Base-by-base conservation (phyloP, 1,140 invertebrate species). In the Drosophila fuyamai region DNA sequence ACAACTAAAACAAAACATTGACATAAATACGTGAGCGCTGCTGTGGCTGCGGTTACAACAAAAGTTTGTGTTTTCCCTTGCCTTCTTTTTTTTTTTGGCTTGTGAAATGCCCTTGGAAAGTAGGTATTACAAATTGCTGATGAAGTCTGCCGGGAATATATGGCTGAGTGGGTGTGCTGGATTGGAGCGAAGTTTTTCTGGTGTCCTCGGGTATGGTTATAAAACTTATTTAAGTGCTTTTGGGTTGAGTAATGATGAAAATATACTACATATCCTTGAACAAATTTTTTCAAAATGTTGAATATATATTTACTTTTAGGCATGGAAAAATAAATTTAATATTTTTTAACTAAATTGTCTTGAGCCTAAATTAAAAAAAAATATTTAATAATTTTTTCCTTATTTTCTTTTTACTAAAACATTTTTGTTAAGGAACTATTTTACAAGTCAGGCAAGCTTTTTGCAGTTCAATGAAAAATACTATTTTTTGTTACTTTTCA, bases 1-100 rank as follows among this genome's bases (percentile, higher is more conserved):
- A 62, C 70, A 83, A 84, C 68, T 67, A 85, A 82, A 85, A 88
- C 75, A 85, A 86, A 86, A 82, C 82, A 86, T 86, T 86, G 83
- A 83, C 83, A 86, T 88, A 86, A 88, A 88, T 88, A 88, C 66
- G 76, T 76, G 71, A 66, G 57, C 61, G 74, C 72, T 77, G 73
- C 71, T 75, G 55, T 57, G 59, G 74, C 62, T 83, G 76, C 62
- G 70, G 62, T 72, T 83, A 62, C 66, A 67, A 77, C 66, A 63
- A 82, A 88, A 85, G 67, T 88, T 84, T 85, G 50, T 44, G 29
- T 75, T 75, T 47, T 43, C 43, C n/a, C n/a, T 14, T 36, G 38
- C 10, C 32, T 32, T 32, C 7, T 32, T 32, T 38, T 35, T 41
- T 44, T 41, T 54, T 43, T 72, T 60, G 68, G 71, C 68, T 40